Evolutionary conservation across 1,140 invertebrate species (phyloP).

Genomic region (Drosophila punjabiensis): DNA sequence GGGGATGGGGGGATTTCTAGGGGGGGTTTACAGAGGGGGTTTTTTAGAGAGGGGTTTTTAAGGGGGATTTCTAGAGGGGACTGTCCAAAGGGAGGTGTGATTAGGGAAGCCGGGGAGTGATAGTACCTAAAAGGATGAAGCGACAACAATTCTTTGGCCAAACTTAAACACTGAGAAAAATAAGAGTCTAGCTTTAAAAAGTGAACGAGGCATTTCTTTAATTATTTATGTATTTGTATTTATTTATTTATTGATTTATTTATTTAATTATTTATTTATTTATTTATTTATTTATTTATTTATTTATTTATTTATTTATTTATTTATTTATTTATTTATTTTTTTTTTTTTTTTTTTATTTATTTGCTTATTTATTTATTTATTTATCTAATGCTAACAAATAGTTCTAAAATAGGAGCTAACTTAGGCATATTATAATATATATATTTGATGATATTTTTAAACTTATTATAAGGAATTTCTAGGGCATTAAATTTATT

Average conservation of each 20-base stretch:
- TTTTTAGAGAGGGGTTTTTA: neutral
- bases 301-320: no score
- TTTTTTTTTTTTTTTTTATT: no score
- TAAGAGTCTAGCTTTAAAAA: neutral
- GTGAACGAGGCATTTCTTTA: no score
- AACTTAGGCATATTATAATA: neutral
- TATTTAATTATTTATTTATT: no score
- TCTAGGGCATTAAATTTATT: neutral
- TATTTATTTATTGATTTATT: no score
- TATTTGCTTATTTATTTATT: no score
- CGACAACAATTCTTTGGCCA: constrained; percentile 49
- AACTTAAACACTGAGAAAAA: constrained; percentile 18
- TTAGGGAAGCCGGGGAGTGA: neutral
- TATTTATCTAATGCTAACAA: no score
- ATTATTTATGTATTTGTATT: no score
- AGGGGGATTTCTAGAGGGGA: neutral
- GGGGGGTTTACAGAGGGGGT: neutral
- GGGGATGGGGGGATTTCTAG: neutral
- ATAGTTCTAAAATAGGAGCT: no score
- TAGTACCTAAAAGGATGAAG: constrained; percentile 29
- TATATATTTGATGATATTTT: neutral
- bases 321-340: no score
- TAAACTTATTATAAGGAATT: neutral
- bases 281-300: no score
- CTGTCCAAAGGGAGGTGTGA: neutral